Evolutionary conservation across 2,797 vertebrate species (phyloP), one percentile per base, ranked within the genome.

Genomic region (Sarcophilus harrisii): DNA sequence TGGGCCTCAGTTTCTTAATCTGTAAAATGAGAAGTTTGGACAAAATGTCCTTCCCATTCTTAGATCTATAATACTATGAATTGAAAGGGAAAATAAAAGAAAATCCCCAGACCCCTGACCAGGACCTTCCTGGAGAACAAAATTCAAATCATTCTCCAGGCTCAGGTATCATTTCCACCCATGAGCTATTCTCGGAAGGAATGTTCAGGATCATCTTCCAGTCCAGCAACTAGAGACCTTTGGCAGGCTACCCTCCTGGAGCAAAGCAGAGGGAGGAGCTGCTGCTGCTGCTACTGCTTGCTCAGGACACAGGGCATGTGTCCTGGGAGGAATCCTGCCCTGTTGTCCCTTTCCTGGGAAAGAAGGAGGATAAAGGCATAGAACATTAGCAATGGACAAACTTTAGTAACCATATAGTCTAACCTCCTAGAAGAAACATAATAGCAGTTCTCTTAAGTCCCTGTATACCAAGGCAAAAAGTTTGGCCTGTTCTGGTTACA

Each of bases 171-270:
- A 27, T 87, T 87, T 95, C 27, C 87, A n/a, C 90, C 93, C n/a
- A 32, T 92, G 62, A 93, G 95, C 98, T 98, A 98, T 98, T 98
- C 96, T 97, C 97, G 98, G 98, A 73, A 96, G 95, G 90, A 95
- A 94, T 90, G 58, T 60, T 96, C 10, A 0, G 97, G 96, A 98
- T 98, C 98, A 97, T 97, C 96, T 98, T 98, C 96, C 57, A 0
- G 92, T 66, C 96, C 96, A 98, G 98, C 98, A 98, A 97, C 97
- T 98, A 98, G 97, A 98, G 98, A 98, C 97, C 98, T 98, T 98
- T 98, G 96, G 95, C 95, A 58, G n/a, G 60, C 92, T 91, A 95
- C 27, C 95, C 91, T 73, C 90, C 95, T 55, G 92, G 90, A 49
- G 95, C 90, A 45, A 87, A 87, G 73, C 38, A 45, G 38, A 87